Conservation (phyloP, 1,140 invertebrate species). For the Sitobion miscanthi region DNA sequence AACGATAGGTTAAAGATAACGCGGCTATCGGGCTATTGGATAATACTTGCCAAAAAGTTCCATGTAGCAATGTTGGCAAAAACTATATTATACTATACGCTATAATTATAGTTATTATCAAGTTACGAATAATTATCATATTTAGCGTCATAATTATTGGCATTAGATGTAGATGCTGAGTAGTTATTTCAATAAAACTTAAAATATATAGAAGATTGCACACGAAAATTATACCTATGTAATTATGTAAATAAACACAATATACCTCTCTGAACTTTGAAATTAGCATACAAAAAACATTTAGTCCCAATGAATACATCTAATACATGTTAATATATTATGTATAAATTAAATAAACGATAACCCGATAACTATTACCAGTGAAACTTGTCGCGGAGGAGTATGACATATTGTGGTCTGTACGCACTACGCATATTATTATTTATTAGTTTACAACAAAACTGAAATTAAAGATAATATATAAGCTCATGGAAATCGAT, state of each 20-base stretch:
- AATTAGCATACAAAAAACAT: neutral
- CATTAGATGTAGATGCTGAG: too few species aligned
- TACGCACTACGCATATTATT: neutral
- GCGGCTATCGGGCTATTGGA: too few species aligned
- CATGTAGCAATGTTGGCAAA: too few species aligned
- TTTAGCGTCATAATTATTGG: too few species aligned
- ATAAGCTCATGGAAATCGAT: neutral
- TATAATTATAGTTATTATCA: too few species aligned
- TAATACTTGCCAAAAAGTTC: too few species aligned
- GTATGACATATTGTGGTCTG: neutral
- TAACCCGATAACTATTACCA: neutral
- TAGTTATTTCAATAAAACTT: neutral
- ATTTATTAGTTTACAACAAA: neutral
- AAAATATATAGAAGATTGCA: neutral
- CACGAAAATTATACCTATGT: neutral
- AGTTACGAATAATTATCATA: too few species aligned
- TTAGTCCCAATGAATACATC: neutral
- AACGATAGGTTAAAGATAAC: too few species aligned
- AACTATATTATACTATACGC: too few species aligned
- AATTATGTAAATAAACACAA: neutral
- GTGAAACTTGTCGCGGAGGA: neutral
- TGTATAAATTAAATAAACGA: neutral
- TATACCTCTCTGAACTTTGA: neutral
- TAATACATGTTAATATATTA: neutral
- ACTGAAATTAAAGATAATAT: neutral